Evolutionary conservation across 2,888 invertebrate genomes (phyloP).

Genomic region (Tupiocoris notatus): DNA sequence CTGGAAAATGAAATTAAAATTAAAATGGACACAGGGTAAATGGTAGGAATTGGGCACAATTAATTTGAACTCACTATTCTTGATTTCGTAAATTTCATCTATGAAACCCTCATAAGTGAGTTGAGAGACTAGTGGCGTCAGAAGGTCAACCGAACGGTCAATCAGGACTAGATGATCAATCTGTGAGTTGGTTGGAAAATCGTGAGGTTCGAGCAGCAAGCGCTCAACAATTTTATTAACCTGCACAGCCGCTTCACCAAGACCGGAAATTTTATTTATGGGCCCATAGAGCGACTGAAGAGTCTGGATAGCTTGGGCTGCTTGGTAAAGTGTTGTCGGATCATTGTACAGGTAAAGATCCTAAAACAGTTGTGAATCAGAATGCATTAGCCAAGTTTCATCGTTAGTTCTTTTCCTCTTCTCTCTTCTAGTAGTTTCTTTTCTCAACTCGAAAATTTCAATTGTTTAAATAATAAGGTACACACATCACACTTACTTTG

Average conservation of each 20-base stretch:
- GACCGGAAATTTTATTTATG: constrained; percentile 77
- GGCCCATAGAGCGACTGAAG: constrained; percentile 86
- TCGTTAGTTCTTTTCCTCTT: too few species aligned
- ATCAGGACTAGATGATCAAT: constrained; percentile 88
- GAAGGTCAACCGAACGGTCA: constrained; percentile 87
- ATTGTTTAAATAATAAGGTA: too few species aligned
- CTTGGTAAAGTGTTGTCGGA: constrained; percentile 80
- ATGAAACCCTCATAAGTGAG: constrained; percentile 96
- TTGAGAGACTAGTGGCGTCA: constrained; percentile 90
- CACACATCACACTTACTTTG: constrained; percentile 59
- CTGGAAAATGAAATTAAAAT: constrained; percentile 53
- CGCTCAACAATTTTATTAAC: constrained; percentile 84
- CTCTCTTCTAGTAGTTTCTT: too few species aligned
- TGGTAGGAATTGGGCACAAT: too few species aligned
- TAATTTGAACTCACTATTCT: constrained; percentile 59
- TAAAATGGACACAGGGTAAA: too few species aligned
- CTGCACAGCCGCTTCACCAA: constrained; percentile 78
- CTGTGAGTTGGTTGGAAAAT: constrained; percentile 57
- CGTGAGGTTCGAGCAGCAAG: constrained; percentile 61
- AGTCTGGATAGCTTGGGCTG: constrained; percentile 80
- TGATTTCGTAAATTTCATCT: constrained; percentile 90
- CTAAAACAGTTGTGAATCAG: constrained; percentile 52
- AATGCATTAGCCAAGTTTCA: neutral
- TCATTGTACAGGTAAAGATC: constrained; percentile 89
- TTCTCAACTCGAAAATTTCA: too few species aligned